Evolutionary conservation across 2,113 vertebrate species (phyloP).

Genomic region (Isichthys henryi): DNA sequence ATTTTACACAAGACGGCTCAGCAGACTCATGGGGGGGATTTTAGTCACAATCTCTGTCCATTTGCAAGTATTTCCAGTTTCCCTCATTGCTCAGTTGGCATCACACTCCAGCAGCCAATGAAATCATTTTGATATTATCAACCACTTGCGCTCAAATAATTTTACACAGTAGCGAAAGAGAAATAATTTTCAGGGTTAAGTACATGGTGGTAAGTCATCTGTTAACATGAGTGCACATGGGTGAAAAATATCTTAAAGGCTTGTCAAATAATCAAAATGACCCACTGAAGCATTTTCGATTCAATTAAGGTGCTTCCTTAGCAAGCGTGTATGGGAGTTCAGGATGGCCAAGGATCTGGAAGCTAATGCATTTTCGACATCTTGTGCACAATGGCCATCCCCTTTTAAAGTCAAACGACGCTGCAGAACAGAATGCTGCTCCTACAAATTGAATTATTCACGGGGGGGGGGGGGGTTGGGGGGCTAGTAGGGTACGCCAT

Average conservation of each 20-base stretch:
- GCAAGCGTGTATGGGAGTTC: background rate
- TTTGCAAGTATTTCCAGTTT: constrained; percentile 21
- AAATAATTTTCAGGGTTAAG: background rate
- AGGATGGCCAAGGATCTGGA: background rate
- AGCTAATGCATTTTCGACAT: background rate
- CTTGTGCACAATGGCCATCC: background rate
- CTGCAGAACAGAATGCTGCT: constrained; percentile 38
- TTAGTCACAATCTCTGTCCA: constrained; percentile 23
- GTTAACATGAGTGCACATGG: background rate
- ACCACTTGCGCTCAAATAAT: background rate
- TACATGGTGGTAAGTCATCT: background rate
- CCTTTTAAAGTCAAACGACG: constrained; percentile 28
- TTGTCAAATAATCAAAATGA: background rate
- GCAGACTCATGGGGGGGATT: constrained; percentile 22
- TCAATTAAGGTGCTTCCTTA: background rate
- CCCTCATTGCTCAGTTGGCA: background rate
- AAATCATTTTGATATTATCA: background rate
- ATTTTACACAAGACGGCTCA: constrained; percentile 22
- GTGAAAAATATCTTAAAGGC: background rate
- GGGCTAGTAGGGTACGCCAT: constrained; percentile 48
- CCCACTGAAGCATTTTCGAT: background rate
- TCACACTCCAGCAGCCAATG: background rate
- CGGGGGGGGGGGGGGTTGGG: too few species aligned
- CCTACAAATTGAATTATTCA: constrained; percentile 62
- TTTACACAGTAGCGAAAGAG: background rate